Evolutionary conservation across 2,113 vertebrate species (phyloP).

Genomic region (Trochalopteron elliotii): DNA sequence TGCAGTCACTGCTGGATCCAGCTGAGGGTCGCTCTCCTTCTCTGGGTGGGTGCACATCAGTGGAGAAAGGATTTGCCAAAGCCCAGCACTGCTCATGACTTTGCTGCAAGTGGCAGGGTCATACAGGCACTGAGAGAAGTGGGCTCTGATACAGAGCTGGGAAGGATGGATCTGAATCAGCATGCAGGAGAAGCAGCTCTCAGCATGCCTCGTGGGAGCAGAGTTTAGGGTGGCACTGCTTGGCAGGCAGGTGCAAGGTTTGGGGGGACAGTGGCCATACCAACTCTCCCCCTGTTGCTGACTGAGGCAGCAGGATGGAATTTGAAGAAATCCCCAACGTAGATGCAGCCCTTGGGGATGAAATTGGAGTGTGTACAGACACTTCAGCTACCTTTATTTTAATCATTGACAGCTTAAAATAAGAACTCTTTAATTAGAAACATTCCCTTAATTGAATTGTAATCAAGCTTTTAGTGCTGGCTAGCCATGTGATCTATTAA

Average conservation of each 20-base stretch:
- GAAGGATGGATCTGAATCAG: neutral
- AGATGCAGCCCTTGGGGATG: neutral
- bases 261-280: neutral
- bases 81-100: neutral
- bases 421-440: slow-evolving; percentile 61
- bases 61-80: neutral
- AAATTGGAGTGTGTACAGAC: neutral
- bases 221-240: neutral
- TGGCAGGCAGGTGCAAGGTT: neutral
- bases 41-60: neutral
- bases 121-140: neutral
- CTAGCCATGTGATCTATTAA: slow-evolving; percentile 38
- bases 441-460: slow-evolving; percentile 59
- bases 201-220: accelerated
- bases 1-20: neutral
- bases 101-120: neutral
- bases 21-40: neutral
- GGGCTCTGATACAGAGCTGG: neutral
- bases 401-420: slow-evolving; percentile 63
- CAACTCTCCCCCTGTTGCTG: neutral
- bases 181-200: neutral
- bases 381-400: slow-evolving; percentile 52
- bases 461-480: slow-evolving; percentile 49
- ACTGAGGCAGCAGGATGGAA: neutral
- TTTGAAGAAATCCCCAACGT: neutral